These are phyloP conservation scores for Serranus cabrilla DNA, from an alignment of 2,797 vertebrate genomes.

Conservation along the genomic window DNA sequence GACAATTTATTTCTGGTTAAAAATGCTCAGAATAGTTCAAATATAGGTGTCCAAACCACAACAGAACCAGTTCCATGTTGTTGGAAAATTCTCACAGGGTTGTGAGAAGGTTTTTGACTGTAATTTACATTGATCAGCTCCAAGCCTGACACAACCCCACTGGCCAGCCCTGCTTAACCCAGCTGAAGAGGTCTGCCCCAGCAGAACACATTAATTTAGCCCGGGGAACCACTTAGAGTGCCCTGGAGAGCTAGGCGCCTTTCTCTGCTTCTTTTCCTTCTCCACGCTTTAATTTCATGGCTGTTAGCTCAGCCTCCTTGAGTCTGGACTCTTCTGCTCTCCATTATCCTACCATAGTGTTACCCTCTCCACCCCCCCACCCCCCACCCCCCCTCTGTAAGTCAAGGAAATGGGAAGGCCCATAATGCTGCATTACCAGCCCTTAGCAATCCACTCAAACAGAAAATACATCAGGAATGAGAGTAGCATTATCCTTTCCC, in stretches of 20 bases:
- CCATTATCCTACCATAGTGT: slow-evolving; percentile 76
- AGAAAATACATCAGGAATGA: slow-evolving; percentile 76
- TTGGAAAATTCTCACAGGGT: slow-evolving; percentile 3
- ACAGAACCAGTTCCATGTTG: no score
- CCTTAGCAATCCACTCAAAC: slow-evolving; percentile 77
- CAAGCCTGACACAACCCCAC: slow-evolving; percentile 19
- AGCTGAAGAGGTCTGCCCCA: slow-evolving; percentile 59
- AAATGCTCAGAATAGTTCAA: no score
- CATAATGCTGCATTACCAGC: slow-evolving; percentile 76
- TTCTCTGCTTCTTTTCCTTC: slow-evolving; percentile 73
- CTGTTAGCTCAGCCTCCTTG: slow-evolving; percentile 79
- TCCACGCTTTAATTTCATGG: slow-evolving; percentile 82
- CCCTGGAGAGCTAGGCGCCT: slow-evolving; percentile 56
- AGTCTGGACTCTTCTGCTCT: slow-evolving; percentile 68
- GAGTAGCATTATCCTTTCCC: slow-evolving; percentile 69
- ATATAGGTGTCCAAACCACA: no score
- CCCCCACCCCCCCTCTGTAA: slow-evolving; percentile 20
- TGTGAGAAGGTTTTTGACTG: slow-evolving; percentile 27
- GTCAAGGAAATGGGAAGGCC: slow-evolving; percentile 71
- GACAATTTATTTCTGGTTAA: no score
- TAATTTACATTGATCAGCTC: slow-evolving; percentile 62
- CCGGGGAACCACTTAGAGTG: slow-evolving; percentile 73
- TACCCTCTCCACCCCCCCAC: slow-evolving; percentile 10
- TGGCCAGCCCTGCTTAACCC: slow-evolving; percentile 52
- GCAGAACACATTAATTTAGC: slow-evolving; percentile 73